Percentiles rank a stretch among this genome's conserved stretches.
These are phyloP conservation scores for Leptothorax acervorum DNA, from an alignment of 2,888 invertebrate species.

Conservation along the genomic window DNA sequence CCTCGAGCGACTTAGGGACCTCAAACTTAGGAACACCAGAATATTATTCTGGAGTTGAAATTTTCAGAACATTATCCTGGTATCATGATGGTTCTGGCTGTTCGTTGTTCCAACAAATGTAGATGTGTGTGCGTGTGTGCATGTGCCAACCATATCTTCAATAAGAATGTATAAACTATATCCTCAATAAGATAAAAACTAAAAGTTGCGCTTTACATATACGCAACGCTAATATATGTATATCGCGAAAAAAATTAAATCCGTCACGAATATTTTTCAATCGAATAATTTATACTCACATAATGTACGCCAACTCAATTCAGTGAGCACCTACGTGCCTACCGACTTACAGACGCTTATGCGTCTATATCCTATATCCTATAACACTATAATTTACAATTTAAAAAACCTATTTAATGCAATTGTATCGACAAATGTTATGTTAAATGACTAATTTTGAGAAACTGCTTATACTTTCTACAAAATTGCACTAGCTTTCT, in stretches of 20 bases:
- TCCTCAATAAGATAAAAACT: conserved; percentile 2
- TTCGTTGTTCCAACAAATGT: background rate
- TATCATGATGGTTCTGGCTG: background rate
- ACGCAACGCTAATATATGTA: background rate
- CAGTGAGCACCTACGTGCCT: background rate
- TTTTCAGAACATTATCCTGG: conserved; percentile 12
- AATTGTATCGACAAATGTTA: background rate
- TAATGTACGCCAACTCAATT: background rate
- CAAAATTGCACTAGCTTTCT: background rate
- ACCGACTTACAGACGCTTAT: background rate
- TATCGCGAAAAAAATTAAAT: background rate
- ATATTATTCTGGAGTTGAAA: background rate
- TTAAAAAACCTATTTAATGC: conserved; percentile 10
- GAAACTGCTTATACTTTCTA: conserved; percentile 12
- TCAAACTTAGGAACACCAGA: background rate
- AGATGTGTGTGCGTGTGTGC: background rate
- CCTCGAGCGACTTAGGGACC: background rate
- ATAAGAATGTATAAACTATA: background rate
- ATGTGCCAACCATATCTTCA: background rate
- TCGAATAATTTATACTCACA: conserved; percentile 39
- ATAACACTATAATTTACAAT: background rate
- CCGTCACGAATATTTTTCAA: background rate
- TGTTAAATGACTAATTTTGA: conserved; percentile 2
- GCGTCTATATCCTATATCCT: background rate
- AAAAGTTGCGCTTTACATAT: conserved; percentile 3